These are phyloP conservation scores for Vanacampus margaritifer DNA, from an alignment of 2,113 vertebrate species.

Conservation along the genomic window DNA sequence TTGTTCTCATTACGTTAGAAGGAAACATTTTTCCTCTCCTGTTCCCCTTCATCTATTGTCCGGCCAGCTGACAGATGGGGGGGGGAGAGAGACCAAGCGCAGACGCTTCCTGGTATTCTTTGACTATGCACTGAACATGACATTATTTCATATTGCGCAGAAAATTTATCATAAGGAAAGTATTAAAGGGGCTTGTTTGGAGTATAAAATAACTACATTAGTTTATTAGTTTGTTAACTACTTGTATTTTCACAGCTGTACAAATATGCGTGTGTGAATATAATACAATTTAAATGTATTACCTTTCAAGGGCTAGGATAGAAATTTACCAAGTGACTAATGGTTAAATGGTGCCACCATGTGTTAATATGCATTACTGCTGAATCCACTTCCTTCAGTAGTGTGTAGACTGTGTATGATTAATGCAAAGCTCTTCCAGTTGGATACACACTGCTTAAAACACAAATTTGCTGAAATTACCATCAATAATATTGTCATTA, in stretches of 20 bases:
- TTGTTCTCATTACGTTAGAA: conserved; percentile 13
- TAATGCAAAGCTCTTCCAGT: no score
- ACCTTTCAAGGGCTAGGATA: neutral
- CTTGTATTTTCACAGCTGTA: neutral
- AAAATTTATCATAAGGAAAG: neutral
- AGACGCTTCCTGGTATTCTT: conserved; percentile 34
- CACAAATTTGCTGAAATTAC: no score
- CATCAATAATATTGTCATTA: no score
- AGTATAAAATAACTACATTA: no score
- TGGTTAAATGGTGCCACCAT: conserved; percentile 34
- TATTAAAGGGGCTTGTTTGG: neutral
- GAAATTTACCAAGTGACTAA: neutral
- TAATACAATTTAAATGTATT: neutral
- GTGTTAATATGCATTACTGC: conserved; percentile 19
- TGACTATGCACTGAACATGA: neutral
- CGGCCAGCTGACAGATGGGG: conserved; percentile 49
- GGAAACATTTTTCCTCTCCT: conserved; percentile 16
- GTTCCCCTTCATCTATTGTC: conserved; percentile 20
- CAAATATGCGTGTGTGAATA: no score
- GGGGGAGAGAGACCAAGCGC: conserved; percentile 17
- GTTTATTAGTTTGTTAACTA: neutral
- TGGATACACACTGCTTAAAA: no score
- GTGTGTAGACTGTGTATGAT: neutral
- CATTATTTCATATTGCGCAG: neutral
- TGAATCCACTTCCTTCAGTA: neutral